Evolutionary conservation across 1,140 invertebrate species (phyloP), one percentile per base, ranked within the genome.

Genomic region (Anagrus nilaparvatae): DNA sequence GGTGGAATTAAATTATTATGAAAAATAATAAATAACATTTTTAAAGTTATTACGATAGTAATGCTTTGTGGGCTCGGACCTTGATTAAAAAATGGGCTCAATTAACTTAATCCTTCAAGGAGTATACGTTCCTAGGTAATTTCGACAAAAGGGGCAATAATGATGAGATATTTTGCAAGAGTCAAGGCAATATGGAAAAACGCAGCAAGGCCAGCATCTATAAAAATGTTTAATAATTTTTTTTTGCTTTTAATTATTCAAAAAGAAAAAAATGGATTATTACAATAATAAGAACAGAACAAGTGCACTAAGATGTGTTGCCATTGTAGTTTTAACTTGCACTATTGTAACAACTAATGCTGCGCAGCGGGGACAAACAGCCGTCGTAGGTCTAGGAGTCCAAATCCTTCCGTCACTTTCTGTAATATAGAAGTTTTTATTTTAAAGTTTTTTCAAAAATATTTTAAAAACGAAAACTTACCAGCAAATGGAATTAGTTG

Each of bases 151-250:
- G 3, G 73, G 72, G 47, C 73, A 75, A 40, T 70, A 72, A 50
- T 76, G 72, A 46, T 74, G 69, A 21, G 65, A 62, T 42, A 63
- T 70, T 43, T 70, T 72, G 48, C 69, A 74, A 7, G 68, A 69
- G 32, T 69, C 59, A 53, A 73, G 62, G 49, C 67, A 75, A 47
- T 74, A 75, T 1, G 73, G 73, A n/a, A 75, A 53, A 42, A 69
- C 60, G 40, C 63, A 71, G 19, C 67, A 72, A 28, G 69, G 70
- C 50, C 67, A 74, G 46, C 74, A 73, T 51, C 76, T 78, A 56
- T 6, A 62, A 51, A 31, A 7, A 40, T 12, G 48, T 24, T 23
- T 16, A 43, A 4, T 5, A 20, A 29, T 44, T 3, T 41, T 24
- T 28, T 9, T 16, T 34, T 27, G 1, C 2, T 3, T 16, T 8